Percentiles rank a stretch among this genome's conserved stretches.
These are phyloP conservation scores for Eulithis prunata DNA, from an alignment of 2,888 invertebrate genomes.

Conservation along the genomic window DNA sequence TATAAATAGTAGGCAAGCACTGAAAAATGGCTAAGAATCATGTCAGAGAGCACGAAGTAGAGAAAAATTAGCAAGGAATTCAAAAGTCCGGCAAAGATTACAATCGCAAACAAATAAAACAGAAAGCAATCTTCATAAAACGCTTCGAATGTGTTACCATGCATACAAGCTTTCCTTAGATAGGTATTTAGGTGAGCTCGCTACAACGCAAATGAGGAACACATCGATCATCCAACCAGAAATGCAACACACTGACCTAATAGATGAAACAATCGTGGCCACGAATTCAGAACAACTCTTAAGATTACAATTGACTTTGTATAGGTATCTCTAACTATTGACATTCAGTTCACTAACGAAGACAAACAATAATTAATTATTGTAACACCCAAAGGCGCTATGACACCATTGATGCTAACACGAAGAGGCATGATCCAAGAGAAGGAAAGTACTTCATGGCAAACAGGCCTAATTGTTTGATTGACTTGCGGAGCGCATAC, in stretches of 20 bases:
- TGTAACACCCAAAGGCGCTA: neutral
- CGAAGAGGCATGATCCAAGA: neutral
- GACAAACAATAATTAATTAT: neutral
- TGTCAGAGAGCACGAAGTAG: neutral
- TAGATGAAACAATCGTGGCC: slow-evolving; percentile 26
- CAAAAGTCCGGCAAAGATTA: neutral
- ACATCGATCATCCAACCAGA: slow-evolving; percentile 32
- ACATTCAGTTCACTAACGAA: neutral
- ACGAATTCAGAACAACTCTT: slow-evolving; percentile 5
- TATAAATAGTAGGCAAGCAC: slow-evolving; percentile 53
- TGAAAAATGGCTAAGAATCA: slow-evolving; percentile 6
- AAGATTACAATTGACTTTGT: neutral
- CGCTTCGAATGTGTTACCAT: neutral
- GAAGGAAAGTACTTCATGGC: slow-evolving; percentile 10
- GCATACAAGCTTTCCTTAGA: slow-evolving; percentile 2
- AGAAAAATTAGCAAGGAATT: neutral
- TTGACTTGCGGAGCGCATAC: slow-evolving; percentile 23
- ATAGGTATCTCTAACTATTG: neutral
- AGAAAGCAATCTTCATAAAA: slow-evolving; percentile 2
- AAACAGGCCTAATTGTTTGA: slow-evolving; percentile 24
- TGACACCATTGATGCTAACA: neutral
- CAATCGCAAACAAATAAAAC: neutral
- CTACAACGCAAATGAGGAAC: slow-evolving; percentile 32
- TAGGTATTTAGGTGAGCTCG: slow-evolving; percentile 14
- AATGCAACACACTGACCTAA: slow-evolving; percentile 33